Evolutionary conservation across 2,113 vertebrate species (phyloP).

Genomic region (Sturnira hondurensis): DNA sequence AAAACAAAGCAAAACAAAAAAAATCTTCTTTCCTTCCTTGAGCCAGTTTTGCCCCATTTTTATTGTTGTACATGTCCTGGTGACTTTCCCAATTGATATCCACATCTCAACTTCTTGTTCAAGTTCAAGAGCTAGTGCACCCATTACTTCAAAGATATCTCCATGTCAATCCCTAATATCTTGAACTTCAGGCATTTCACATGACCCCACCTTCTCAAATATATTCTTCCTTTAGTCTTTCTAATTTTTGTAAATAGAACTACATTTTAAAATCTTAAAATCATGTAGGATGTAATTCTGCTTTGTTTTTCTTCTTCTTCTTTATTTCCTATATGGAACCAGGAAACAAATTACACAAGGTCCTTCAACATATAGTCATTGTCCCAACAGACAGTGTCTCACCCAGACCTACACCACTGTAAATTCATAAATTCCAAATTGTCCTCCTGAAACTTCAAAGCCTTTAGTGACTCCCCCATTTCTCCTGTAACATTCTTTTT

Average conservation of each 20-base stretch:
- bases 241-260: background rate
- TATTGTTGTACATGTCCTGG: background rate
- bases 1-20: background rate
- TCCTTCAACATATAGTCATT: background rate
- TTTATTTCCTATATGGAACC: background rate
- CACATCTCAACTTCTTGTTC: background rate
- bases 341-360: background rate
- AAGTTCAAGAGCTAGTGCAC: background rate
- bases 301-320: too few species aligned
- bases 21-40: background rate
- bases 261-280: background rate
- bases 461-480: background rate
- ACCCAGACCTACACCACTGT: background rate
- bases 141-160: background rate
- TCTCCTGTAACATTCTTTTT: background rate
- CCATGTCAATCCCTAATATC: accelerated
- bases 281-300: background rate
- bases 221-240: background rate
- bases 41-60: background rate
- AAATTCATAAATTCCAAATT: background rate
- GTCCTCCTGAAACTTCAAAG: background rate
- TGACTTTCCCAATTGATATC: background rate
- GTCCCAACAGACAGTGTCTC: background rate
- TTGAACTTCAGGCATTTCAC: background rate
- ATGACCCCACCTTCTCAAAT: background rate